Conservation (phyloP, 2,797 vertebrate genomes). For the Pantherophis vulpinus region DNA sequence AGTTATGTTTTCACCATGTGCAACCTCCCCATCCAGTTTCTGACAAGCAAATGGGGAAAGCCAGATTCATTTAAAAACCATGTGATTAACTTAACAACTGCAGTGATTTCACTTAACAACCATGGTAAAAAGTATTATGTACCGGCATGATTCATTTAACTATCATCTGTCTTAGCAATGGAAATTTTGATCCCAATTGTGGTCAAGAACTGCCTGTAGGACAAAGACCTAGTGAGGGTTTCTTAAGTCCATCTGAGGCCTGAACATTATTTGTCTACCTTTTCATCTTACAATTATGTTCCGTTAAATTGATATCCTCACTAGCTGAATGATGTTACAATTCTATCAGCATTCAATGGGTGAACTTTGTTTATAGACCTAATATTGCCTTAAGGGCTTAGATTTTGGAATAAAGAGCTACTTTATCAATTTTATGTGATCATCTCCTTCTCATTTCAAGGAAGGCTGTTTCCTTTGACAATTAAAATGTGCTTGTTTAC, state of each 20-base stretch:
- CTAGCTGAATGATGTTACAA: not conserved
- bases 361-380: conserved; percentile 2
- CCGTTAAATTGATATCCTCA: not conserved
- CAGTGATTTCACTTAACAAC: no score
- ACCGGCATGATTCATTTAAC: no score
- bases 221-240: not conserved
- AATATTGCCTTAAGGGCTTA: not conserved
- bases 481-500: not conserved
- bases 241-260: not conserved
- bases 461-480: not conserved
- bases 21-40: no score
- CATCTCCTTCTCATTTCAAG: conserved; percentile 1
- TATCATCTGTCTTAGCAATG: no score
- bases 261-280: fast-evolving
- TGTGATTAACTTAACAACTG: no score
- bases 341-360: not conserved
- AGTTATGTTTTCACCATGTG: no score
- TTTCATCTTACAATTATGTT: not conserved
- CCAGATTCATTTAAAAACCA: no score
- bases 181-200: no score
- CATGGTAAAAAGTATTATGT: no score
- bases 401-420: conserved; percentile 16
- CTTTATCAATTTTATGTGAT: conserved; percentile 40
- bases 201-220: no score
- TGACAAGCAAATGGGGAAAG: no score